phyloP scores from a whole-genome alignment of 2,113 vertebrate species.

The Proterorhinus semilunaris region DNA sequence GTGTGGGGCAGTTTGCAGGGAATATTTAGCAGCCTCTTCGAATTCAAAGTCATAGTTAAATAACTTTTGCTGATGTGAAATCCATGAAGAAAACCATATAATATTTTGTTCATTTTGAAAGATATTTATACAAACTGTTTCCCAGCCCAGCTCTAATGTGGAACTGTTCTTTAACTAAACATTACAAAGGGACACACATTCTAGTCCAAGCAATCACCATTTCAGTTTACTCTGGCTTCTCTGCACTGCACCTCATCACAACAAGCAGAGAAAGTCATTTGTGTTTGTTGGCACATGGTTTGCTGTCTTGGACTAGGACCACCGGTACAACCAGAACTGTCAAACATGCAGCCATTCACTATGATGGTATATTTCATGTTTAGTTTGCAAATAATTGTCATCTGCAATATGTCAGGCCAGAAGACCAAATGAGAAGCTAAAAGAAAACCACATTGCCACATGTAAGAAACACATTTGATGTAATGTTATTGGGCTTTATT shows the following conservation, averaged over 20 bases:
- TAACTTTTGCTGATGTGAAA: conserved; percentile 58
- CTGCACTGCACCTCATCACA: conserved; percentile 43
- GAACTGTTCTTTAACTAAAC: conserved; percentile 41
- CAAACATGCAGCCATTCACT: conserved; percentile 29
- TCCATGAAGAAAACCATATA: conserved; percentile 62
- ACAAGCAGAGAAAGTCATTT: conserved; percentile 44
- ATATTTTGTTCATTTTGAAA: conserved; percentile 37
- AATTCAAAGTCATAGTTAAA: conserved; percentile 65
- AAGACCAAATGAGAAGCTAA: conserved; percentile 40
- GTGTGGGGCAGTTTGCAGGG: conserved; percentile 68
- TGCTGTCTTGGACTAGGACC: conserved; percentile 37
- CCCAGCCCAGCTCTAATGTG: conserved; percentile 37
- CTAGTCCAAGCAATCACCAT: conserved; percentile 29
- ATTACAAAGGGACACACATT: conserved; percentile 26
- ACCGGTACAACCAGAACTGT: conserved; percentile 27
- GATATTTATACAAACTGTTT: conserved; percentile 53
- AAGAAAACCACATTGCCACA: conserved; percentile 40
- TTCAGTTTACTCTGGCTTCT: conserved; percentile 50
- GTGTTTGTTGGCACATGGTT: conserved; percentile 50
- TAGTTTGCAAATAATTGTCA: conserved; percentile 57
- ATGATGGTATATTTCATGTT: conserved; percentile 59
- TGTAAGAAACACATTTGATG: conserved; percentile 46
- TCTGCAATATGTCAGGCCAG: conserved; percentile 41
- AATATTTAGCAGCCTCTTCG: conserved; percentile 60
- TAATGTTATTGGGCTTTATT: conserved; percentile 53